Evolutionary conservation across 2,113 vertebrate species (phyloP).

Genomic region (Okapia johnstoni): DNA sequence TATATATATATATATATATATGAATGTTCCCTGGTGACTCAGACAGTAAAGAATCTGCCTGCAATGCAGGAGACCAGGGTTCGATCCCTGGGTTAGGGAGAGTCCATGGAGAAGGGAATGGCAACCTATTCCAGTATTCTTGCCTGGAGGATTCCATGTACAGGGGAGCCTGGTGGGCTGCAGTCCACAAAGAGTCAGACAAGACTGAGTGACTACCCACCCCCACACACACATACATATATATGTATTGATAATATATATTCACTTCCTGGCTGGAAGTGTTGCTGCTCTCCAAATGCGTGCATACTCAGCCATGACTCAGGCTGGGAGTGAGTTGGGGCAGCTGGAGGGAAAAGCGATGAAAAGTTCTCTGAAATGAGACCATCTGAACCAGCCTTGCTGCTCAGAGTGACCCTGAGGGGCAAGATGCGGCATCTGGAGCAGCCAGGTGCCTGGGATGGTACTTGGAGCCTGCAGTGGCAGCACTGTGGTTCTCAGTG

Average conservation of each 20-base stretch:
- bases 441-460: not conserved
- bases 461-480: not conserved
- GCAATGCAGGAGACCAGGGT: not conserved
- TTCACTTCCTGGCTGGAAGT: not conserved
- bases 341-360: not conserved
- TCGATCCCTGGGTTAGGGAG: rapidly evolving
- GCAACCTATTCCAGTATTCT: not conserved
- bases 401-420: not conserved
- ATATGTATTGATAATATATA: not conserved
- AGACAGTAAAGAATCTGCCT: not conserved
- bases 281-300: not conserved
- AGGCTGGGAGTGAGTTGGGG: not conserved
- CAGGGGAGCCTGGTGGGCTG: not conserved
- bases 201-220: not conserved
- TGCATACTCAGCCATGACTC: not conserved
- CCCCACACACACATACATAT: not conserved
- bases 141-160: not conserved
- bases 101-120: not conserved
- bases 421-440: rapidly evolving
- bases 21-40: not conserved
- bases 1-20: too few species aligned
- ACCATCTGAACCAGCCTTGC: not conserved
- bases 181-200: not conserved
- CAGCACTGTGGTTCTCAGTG: not conserved
- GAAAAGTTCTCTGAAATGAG: not conserved